Base-by-base conservation (phyloP, 2,113 vertebrate species). In the Alouatta palliata region DNA sequence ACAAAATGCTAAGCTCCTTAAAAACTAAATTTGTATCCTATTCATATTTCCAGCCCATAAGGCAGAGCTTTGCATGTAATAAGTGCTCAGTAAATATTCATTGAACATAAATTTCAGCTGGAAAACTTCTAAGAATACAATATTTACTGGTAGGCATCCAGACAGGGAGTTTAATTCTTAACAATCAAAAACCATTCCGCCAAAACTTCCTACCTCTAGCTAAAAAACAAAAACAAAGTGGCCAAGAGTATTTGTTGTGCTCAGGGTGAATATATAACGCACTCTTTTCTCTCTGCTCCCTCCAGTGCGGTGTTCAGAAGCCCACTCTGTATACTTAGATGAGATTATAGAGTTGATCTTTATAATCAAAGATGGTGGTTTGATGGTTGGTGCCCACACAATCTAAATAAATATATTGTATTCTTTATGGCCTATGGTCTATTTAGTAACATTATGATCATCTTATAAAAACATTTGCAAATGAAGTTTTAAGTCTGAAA, bases 401-500 rank as follows among this genome's bases (percentile, higher is more conserved):
- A 83, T 49, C 47, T 54, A 68, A 68, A 90, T 23, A 47, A 61
- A 71, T 43, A 32, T n/a, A 21, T 82, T 71, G 12, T 47, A 56
- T 27, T 73, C 71, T 80, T 61, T 95, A 12, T 13, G 30, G 8
- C 61, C 61, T 68, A 16, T 13, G 30, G 10, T 54, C 61, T 68
- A 35, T 82, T 88, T 87, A 94, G 43, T 30, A 89, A 73, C 13
- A 91, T 35, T 40, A 86, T 43, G 25, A 77, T 12, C 5, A 49
- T 30, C 76, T 52, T 70, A 70, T 35, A 90, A 66, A 88, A 92
- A 87, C 32, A 82, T 56, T 73, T 75, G 81, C 49, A 64, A 68
- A 68, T 77, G 35, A 90, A 79, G 9, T 71, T 93, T 93, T 77
- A 97, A 73, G 56, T 54, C 71, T 83, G 23, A 87, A 88, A 70